Conservation (phyloP, 1,140 invertebrate species). For the Stegodyphus dumicola region DNA sequence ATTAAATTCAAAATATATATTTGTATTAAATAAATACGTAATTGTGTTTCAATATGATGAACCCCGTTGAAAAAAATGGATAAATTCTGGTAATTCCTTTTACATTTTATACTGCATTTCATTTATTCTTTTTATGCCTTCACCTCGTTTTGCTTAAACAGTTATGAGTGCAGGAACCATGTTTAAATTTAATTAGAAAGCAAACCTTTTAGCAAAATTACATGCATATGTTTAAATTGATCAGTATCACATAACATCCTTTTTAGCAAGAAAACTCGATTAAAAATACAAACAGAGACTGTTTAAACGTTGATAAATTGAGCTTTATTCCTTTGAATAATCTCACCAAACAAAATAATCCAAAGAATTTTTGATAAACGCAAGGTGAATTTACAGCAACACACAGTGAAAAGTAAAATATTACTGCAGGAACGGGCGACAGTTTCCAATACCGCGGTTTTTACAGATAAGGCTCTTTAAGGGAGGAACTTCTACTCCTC, state of each 20-base stretch:
- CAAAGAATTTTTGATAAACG: slow-evolving; percentile 8
- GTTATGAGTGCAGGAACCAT: not conserved
- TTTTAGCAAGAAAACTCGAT: not conserved
- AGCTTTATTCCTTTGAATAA: slow-evolving; percentile 5
- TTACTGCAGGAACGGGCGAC: slow-evolving; percentile 18
- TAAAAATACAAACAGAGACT: not conserved
- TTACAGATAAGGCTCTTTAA: slow-evolving; percentile 32
- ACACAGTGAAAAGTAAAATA: slow-evolving; percentile 25
- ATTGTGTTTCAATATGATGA: too few species aligned
- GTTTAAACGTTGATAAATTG: slow-evolving; percentile 4
- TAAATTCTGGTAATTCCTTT: too few species aligned
- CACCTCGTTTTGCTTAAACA: not conserved
- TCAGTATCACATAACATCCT: not conserved
- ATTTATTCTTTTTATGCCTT: too few species aligned
- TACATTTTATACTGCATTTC: too few species aligned
- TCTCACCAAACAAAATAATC: not conserved
- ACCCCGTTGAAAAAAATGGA: too few species aligned
- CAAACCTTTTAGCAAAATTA: not conserved
- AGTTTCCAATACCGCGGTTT: slow-evolving; percentile 42
- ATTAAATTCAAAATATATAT: too few species aligned
- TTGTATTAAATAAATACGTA: too few species aligned
- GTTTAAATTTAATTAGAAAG: not conserved
- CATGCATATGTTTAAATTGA: not conserved
- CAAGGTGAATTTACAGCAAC: slow-evolving; percentile 21
- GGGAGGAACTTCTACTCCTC: not conserved